A percentile compares a stretch with the other conserved stretches of the same genome.
phyloP scores from a whole-genome alignment of 2,797 vertebrate species.

The Luscinia megarhynchos region DNA sequence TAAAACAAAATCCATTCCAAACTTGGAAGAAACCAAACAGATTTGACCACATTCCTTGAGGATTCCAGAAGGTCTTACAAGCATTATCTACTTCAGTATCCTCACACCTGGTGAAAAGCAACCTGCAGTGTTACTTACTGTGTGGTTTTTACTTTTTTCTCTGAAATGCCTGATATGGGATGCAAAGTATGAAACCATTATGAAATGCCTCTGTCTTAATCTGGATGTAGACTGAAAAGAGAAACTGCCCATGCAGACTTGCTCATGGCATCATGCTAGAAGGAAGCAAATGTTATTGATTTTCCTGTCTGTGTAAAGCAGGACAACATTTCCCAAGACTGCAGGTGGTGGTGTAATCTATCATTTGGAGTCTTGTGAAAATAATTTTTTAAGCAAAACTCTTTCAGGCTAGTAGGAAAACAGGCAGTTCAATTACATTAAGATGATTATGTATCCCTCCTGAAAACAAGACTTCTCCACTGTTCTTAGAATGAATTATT shows the following conservation, averaged over 20 bases:
- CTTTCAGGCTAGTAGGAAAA: background rate
- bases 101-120: background rate
- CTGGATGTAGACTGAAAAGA: background rate
- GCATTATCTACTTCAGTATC: background rate
- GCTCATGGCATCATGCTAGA: background rate
- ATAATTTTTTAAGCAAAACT: background rate
- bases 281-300: background rate
- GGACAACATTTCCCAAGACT: background rate
- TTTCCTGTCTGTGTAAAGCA: background rate
- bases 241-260: background rate
- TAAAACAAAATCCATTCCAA: background rate
- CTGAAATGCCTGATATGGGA: background rate
- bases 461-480: background rate
- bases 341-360: accelerated
- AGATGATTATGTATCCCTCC: background rate
- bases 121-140: background rate
- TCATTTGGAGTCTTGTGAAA: background rate
- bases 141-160: background rate
- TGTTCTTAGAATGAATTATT: background rate
- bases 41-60: background rate
- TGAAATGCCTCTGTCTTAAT: background rate
- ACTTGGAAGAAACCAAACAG: background rate
- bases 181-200: background rate
- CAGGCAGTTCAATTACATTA: background rate
- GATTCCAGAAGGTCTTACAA: background rate